Evolutionary conservation across 2,797 vertebrate species (phyloP).

Genomic region (Florisuga fusca): DNA sequence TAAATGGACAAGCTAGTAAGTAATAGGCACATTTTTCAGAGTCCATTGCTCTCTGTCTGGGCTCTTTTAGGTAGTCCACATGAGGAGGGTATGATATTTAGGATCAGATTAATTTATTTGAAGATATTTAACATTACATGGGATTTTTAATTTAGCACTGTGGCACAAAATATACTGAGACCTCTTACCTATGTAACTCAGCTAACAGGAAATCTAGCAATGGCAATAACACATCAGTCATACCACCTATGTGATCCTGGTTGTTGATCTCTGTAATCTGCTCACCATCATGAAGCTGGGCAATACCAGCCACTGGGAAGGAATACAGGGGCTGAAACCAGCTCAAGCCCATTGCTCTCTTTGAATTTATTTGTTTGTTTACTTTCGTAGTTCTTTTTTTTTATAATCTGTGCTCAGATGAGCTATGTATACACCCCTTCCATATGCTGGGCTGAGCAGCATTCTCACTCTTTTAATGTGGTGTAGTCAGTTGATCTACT

Average conservation of each 20-base stretch:
- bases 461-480: background rate
- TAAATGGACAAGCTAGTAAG: background rate
- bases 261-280: background rate
- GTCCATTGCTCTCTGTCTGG: background rate
- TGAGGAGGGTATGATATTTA: background rate
- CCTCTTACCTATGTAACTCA: background rate
- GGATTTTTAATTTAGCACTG: background rate
- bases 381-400: background rate
- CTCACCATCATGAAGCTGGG: background rate
- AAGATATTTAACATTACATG: accelerated
- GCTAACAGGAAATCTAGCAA: background rate
- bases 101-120: background rate
- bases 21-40: background rate
- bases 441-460: background rate
- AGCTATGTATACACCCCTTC: background rate
- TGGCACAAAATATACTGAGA: background rate
- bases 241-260: accelerated
- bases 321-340: background rate
- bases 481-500: background rate
- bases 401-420: background rate
- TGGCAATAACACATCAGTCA: background rate
- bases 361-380: background rate
- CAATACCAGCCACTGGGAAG: background rate
- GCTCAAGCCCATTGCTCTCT: background rate
- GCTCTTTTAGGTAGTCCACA: background rate